Evolutionary conservation across 2,113 vertebrate genomes (phyloP).

Genomic region (Pogona vitticeps): DNA sequence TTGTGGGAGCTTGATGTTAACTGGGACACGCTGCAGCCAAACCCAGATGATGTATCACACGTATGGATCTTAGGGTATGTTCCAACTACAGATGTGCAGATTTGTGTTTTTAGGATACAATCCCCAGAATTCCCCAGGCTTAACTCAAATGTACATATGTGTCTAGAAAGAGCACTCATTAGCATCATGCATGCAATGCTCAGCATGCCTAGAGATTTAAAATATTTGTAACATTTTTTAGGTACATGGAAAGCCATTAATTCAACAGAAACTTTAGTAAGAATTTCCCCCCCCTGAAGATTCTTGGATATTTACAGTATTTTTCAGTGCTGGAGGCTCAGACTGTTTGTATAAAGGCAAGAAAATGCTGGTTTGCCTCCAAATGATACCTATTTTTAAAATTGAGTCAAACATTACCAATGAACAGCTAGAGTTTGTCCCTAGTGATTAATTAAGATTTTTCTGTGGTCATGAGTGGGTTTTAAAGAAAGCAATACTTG

Average conservation of each 20-base stretch:
- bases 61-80: no score
- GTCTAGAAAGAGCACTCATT: no score
- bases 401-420: slow-evolving; percentile 33
- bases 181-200: no score
- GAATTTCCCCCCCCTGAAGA: background rate
- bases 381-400: slow-evolving; percentile 28
- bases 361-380: slow-evolving; percentile 34
- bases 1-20: no score
- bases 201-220: background rate
- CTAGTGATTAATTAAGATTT: slow-evolving; percentile 28
- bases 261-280: background rate
- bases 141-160: no score
- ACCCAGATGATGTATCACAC: no score
- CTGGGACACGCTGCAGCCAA: no score
- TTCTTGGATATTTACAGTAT: background rate
- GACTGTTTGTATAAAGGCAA: slow-evolving; percentile 36
- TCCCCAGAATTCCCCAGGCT: no score
- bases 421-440: slow-evolving; percentile 29
- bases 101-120: no score
- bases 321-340: slow-evolving; percentile 15
- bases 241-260: slow-evolving; percentile 25
- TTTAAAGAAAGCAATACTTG: slow-evolving; percentile 35
- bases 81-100: no score
- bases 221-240: slow-evolving; percentile 44
- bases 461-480: background rate